A percentile compares a stretch with the other conserved stretches of the same genome.
Conservation (phyloP, 2,888 invertebrate species). For the Pachycephus smyrnensis region DNA sequence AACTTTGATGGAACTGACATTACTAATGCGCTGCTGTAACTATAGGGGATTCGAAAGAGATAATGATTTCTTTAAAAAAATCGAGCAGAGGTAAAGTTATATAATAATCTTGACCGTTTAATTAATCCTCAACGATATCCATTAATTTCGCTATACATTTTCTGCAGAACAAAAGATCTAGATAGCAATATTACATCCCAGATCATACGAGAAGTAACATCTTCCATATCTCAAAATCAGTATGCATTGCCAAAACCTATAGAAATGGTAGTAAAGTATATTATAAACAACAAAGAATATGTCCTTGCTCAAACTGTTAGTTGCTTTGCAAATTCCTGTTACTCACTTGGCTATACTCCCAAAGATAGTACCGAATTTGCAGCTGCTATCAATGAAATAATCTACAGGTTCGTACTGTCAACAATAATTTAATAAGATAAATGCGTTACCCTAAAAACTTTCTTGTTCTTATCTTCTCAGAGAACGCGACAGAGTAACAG, state of each 20-base stretch:
- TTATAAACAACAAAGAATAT: background rate
- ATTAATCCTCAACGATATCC: background rate
- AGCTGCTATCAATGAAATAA: background rate
- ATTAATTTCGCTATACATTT: background rate
- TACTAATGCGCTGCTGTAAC: background rate
- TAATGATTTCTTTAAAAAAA: background rate
- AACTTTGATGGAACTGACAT: background rate
- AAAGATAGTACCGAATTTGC: background rate
- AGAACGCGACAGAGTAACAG: background rate
- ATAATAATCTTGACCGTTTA: background rate
- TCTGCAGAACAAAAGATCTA: background rate
- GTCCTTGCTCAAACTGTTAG: background rate
- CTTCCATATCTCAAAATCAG: background rate
- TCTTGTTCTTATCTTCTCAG: background rate
- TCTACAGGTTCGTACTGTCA: background rate
- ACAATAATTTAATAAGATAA: background rate
- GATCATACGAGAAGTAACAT: background rate
- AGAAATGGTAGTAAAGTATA: background rate
- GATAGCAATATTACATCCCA: background rate
- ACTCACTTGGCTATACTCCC: background rate
- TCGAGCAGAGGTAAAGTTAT: background rate
- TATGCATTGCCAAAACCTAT: background rate
- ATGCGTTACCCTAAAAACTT: background rate
- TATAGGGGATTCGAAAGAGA: background rate
- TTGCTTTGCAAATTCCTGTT: background rate